Percentiles rank a stretch among this genome's conserved stretches.
phyloP scores from a whole-genome alignment of 1,140 invertebrate genomes.

The Bombus haemorrhoidalis region DNA sequence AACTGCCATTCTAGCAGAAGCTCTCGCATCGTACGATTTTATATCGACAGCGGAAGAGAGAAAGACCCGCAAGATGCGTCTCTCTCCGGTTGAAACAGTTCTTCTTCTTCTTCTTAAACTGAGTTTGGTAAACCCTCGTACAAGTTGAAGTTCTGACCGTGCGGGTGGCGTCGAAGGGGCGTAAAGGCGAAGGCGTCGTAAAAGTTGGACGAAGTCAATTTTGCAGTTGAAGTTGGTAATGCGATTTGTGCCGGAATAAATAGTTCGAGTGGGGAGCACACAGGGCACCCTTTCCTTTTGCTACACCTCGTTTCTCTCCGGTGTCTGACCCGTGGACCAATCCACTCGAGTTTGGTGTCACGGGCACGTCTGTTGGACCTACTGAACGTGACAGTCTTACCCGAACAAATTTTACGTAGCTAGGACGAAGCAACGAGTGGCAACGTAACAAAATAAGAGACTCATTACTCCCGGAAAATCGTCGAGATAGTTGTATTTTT shows the following conservation, averaged over 20 bases:
- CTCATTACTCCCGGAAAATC: constrained; percentile 29
- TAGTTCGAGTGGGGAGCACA: constrained; percentile 73
- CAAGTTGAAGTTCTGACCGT: constrained; percentile 79
- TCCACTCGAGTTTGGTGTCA: constrained; percentile 65
- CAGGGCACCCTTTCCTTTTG: constrained; percentile 44
- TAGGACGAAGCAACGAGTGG: constrained; percentile 36
- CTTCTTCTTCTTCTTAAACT: constrained; percentile 80
- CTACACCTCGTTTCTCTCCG: constrained; percentile 52
- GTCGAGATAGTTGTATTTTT: background rate
- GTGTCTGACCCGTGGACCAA: constrained; percentile 58
- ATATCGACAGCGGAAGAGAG: constrained; percentile 70
- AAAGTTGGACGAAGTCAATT: constrained; percentile 82
- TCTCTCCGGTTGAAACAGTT: constrained; percentile 77
- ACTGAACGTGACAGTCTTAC: constrained; percentile 59
- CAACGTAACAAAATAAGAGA: constrained; percentile 47
- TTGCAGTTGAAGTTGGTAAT: constrained; percentile 83
- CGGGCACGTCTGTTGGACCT: constrained; percentile 55
- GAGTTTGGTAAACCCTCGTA: constrained; percentile 82
- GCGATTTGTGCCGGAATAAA: constrained; percentile 82
- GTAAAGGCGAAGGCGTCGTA: constrained; percentile 77
- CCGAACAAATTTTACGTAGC: constrained; percentile 47
- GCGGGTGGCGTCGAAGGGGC: constrained; percentile 72
- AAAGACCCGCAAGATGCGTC: constrained; percentile 72
- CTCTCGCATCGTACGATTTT: constrained; percentile 72
- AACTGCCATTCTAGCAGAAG: constrained; percentile 72